These are phyloP conservation scores for Callopanchax toddi DNA, from an alignment of 2,113 vertebrate species.

Conservation along the genomic window DNA sequence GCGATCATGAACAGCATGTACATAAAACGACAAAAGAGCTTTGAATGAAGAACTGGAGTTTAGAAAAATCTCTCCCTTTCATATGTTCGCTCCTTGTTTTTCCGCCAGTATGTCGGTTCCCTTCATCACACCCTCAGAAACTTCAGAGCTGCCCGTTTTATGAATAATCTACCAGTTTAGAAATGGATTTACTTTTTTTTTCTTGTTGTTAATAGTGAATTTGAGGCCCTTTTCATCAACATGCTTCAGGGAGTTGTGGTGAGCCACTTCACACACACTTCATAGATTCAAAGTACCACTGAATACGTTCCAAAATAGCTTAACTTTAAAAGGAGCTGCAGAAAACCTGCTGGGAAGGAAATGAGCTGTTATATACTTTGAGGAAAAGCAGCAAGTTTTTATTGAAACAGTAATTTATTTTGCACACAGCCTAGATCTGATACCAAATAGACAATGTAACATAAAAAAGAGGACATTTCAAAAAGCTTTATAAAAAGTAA, in stretches of 20 bases:
- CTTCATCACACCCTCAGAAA: constrained; percentile 5
- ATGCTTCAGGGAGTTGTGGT: constrained; percentile 22
- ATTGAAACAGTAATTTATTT: constrained; percentile 24
- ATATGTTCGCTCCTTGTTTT: constrained; percentile 34
- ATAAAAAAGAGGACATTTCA: background rate
- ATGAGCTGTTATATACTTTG: constrained; percentile 2
- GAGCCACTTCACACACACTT: constrained; percentile 22
- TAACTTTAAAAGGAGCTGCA: background rate
- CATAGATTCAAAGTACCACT: constrained; percentile 27
- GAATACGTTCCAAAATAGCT: constrained; percentile 23
- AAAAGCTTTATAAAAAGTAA: background rate
- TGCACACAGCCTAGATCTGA: background rate
- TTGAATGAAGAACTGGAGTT: constrained; percentile 33
- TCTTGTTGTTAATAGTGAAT: constrained; percentile 32
- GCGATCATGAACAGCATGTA: constrained; percentile 19
- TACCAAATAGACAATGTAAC: constrained; percentile 1
- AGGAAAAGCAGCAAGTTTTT: constrained; percentile 13
- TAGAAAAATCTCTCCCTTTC: constrained; percentile 16
- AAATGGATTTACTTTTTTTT: constrained; percentile 15
- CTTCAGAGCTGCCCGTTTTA: constrained; percentile 21
- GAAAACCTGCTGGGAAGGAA: constrained; percentile 23
- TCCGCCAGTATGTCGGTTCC: constrained; percentile 5
- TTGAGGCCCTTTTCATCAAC: constrained; percentile 21
- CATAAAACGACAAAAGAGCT: constrained; percentile 41
- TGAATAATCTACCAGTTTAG: constrained; percentile 22